Base-by-base conservation (phyloP, 2,888 invertebrate genomes). In the Muscina levida region DNA sequence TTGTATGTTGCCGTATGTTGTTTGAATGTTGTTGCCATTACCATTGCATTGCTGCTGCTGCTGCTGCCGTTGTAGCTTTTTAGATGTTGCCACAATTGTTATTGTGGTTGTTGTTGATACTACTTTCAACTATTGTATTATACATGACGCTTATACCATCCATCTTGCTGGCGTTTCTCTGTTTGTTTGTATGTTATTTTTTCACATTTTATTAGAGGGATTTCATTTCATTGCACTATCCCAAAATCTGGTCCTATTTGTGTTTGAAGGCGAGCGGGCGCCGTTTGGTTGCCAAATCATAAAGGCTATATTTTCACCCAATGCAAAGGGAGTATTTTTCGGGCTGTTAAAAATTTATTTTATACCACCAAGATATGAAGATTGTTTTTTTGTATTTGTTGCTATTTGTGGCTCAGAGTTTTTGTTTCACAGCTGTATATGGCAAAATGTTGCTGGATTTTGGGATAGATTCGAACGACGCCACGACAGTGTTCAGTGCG, bases 281-380 rank as follows among this genome's bases (percentile, higher is more conserved):
- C 22, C 62, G n/a, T 62, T 42, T 62, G 62, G 62, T 62, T 42
- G 42, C n/a, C n/a, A n/a, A n/a, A n/a, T n/a, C n/a, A n/a, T n/a
- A n/a, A n/a, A n/a, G n/a, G n/a, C n/a, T n/a, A n/a, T n/a, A n/a
- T 62, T 39, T 62, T 62, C 42, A 31, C 39, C 39, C 19, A 1
- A 62, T 19, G 42, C 17, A 42, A 62, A 22, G 22, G 37, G 8
- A 37, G 62, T 17, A 39, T 59, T 62, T 62, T n/a, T n/a, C n/a
- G n/a, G 62, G 62, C 62, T 62, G 39, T 62, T 31, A 31, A 24
- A 53, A 53, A 53, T 24, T 53, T 22, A 22, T 3, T 51, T 51
- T 51, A 51, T 51, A 22, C 39, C 37, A 39, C 59, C 4, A 19
- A 39, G 62, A 62, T 62, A 62, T 22, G 22, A 62, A 62, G 22